These are phyloP conservation scores for Vireo griseus DNA, from an alignment of 2,797 vertebrate species.

Conservation along the genomic window DNA sequence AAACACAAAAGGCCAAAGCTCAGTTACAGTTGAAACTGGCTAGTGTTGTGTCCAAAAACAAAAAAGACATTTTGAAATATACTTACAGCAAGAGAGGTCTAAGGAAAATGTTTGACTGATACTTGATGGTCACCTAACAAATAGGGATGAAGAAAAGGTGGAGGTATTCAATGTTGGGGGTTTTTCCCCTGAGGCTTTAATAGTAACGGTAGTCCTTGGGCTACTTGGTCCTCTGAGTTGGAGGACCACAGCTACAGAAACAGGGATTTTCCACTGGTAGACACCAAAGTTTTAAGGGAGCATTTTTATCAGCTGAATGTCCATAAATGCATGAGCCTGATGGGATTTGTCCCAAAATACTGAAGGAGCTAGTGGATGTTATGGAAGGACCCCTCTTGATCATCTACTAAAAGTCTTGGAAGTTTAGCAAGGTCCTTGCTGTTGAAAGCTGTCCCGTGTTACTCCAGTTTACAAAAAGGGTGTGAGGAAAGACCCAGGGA, in stretches of 20 bases:
- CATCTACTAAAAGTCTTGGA: neutral
- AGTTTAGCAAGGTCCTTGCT: neutral
- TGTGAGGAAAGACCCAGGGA: neutral
- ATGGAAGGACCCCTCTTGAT: neutral
- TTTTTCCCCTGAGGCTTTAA: neutral
- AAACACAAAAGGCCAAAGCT: neutral
- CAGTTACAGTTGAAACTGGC: neutral
- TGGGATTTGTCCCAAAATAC: neutral
- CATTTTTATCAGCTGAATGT: neutral
- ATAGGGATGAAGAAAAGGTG: neutral
- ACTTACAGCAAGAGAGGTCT: neutral
- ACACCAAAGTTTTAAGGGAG: neutral
- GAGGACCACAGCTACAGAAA: neutral
- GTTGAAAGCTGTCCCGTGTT: neutral
- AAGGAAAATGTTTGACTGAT: neutral
- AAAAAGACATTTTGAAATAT: neutral
- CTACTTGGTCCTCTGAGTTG: neutral
- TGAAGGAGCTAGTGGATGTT: neutral
- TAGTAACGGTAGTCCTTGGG: neutral
- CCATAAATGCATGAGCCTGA: accelerated
- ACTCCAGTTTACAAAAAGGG: neutral
- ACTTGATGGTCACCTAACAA: neutral
- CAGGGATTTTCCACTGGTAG: neutral
- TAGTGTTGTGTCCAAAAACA: neutral
- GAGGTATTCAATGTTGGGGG: accelerated